Base-by-base conservation (phyloP, 2,888 invertebrate species). In the Drosophila anomalata region DNA sequence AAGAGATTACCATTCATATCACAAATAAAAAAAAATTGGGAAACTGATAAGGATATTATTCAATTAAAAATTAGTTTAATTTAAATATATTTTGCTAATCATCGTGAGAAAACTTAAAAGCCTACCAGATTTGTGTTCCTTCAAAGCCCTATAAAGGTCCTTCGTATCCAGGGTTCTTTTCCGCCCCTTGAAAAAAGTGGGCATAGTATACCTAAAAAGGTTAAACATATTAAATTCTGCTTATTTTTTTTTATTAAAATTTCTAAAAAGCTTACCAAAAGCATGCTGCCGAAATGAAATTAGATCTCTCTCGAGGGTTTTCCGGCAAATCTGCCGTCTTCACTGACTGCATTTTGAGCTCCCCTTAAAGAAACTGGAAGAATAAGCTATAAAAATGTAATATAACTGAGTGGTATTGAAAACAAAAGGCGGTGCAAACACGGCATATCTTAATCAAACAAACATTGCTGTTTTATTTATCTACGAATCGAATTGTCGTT, bases 141-240 rank as follows among this genome's bases (percentile, higher is more conserved):
- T 92, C 47, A 95, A 93, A 0, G 96, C 94, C 79, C 95, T 94
- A 85, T 95, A 95, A 46, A 97, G 92, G 91, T 97, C 97, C 29
- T 94, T 93, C 29, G 95, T 93, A 77, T 95, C 95, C 57, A 97
- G 91, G 54, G 95, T 94, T 81, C 95, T 94, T 56, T 93, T 93
- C 80, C 94, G 94, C 0, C 97, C 97, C 89, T 94, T 94, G 77
- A 94, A 94, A 91, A 97, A 97, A 78, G 96, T 92, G 4, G 94
- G 95, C 83, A 96, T 92, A 55, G 96, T 95, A 94, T 97, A 97
- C 92, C 95, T 95, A 87, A 61, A 3, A n/a, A n/a, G 24, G 1
- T n/a, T 31, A 31, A 1, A 14, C 2, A 7, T 31, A 7, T n/a
- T 26, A 17, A 20, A 5, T 4, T 24, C 0, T 24, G 3, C 20